Base-by-base conservation (phyloP, 2,113 vertebrate species). In the Hippolais icterina region DNA sequence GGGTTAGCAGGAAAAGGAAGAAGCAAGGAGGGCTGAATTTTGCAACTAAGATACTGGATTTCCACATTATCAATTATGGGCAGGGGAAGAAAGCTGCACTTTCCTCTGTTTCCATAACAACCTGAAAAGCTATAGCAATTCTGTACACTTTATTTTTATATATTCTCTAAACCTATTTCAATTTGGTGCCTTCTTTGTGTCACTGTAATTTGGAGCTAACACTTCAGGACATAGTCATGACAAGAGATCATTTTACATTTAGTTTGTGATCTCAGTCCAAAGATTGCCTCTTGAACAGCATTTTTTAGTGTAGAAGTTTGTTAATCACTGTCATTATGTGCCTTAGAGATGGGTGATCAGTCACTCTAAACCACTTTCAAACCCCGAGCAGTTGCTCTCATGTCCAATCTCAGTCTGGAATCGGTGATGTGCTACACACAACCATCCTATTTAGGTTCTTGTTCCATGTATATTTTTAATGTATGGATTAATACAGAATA, bases 91-190 rank as follows among this genome's bases (percentile, higher is more conserved):
- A 39, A 86, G 24, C 52, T 12, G 12, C 42, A 54, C 35, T 88
- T 59, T 33, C 25, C n/a, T 64, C 78, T 88, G 87, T 96, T 93
- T 87, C 94, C 68, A 85, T 95, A 95, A 93, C 94, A 95, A 96
- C 93, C 61, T 83, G 68, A 56, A 86, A 81, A 78, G n/a, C 47
- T 74, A 57, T 11, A 91, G 31, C 65, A 87, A 68, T 64, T 80
- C 47, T 60, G 33, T 65, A 66, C 31, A 47, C 52, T 86, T 91
- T 85, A 91, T 79, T 93, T 91, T 75, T 52, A 41, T 72, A 20
- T 39, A 52, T 70, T 71, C 44, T 80, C 54, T 70, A 78, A 88
- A 74, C 11, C 22, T 46, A 25, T 44, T 83, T 77, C 85, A 70
- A 53, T 71, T 76, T 78, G 33, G 8, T 86, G 50, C 28, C 19